Base-by-base conservation (phyloP, 2,888 invertebrate genomes). In the Melinaea marsaeus region DNA sequence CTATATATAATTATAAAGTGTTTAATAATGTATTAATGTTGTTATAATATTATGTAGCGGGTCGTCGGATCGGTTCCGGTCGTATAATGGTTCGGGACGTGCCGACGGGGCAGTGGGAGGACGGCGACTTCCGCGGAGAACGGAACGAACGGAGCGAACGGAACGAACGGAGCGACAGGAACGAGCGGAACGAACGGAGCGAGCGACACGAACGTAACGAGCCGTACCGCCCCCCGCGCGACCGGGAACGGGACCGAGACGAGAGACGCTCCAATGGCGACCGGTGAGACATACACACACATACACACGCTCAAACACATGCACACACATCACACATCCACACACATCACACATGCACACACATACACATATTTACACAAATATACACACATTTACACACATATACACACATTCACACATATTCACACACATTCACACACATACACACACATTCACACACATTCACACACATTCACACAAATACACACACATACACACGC, bases 41-140 rank as follows among this genome's bases (percentile, higher is more conserved):
- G 22, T 51, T 7, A 51, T 34, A 35, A 37, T 33, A 22, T 46
- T 42, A 4, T 55, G 9, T 9, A 80, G 80, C 78, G 62, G 89
- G 84, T 57, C 86, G 91, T 3, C 94, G 97, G 56, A 96, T 97
- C 76, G 97, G 97, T 4, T 97, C 97, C 74, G 97, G 97, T 0
- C 94, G 97, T 9, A 94, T 97, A 67, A 91, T 94, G 87, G 92
- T 94, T 67, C 92, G 95, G 42, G 94, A 94, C 77, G 88, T 92
- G 79, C 73, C 80, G 34, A 66, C 66, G 64, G 71, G 66, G 62
- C 75, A 74, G 48, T 77, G 85, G 75, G 74, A 74, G 71, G 79
- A 79, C 55, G 67, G 66, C 59, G 79, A 79, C 60, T 74, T 72
- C 75, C 70, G 69, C 65, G 61, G 47, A 47, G 61, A 60, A 74